Percentiles rank a stretch among this genome's conserved stretches.
These are phyloP conservation scores for Cylindroiulus punctatus DNA, from an alignment of 2,888 invertebrate species.

Conservation along the genomic window DNA sequence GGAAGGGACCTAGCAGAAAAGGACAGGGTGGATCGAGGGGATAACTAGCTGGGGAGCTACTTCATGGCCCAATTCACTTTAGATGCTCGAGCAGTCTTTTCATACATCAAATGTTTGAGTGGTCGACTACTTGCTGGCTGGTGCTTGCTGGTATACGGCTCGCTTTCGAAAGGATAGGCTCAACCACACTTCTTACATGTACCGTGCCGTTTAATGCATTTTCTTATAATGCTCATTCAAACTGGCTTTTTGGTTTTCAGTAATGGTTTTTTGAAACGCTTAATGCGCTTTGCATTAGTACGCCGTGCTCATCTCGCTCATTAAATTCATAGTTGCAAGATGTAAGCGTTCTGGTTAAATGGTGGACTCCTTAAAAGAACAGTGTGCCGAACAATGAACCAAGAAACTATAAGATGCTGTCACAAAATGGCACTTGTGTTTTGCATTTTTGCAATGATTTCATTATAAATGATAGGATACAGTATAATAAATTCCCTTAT, in stretches of 20 bases:
- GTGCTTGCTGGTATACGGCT: background rate
- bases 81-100: conserved; percentile 49
- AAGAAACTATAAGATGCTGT: too few relatives aligned
- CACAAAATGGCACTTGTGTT: too few relatives aligned
- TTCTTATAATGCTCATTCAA: conserved; percentile 12
- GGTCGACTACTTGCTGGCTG: conserved; percentile 15
- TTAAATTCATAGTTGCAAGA: background rate
- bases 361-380: background rate
- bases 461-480: too few relatives aligned
- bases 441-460: too few relatives aligned
- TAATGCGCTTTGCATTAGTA: background rate
- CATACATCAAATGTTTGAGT: conserved; percentile 34
- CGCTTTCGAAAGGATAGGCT: background rate
- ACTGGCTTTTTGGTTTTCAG: conserved; percentile 12
- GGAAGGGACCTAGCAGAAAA: conserved; percentile 31
- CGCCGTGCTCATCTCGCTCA: background rate
- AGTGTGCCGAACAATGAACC: background rate
- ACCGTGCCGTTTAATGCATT: conserved; percentile 46
- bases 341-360: background rate
- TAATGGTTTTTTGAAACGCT: background rate
- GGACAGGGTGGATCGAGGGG: background rate
- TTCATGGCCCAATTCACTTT: conserved; percentile 50
- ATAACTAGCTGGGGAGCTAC: conserved; percentile 45
- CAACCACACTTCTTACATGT: background rate
- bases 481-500: too few relatives aligned